Percentiles rank a stretch among this genome's conserved stretches.
phyloP scores from a whole-genome alignment of 2,888 invertebrate species.

The Sipha maydis region DNA sequence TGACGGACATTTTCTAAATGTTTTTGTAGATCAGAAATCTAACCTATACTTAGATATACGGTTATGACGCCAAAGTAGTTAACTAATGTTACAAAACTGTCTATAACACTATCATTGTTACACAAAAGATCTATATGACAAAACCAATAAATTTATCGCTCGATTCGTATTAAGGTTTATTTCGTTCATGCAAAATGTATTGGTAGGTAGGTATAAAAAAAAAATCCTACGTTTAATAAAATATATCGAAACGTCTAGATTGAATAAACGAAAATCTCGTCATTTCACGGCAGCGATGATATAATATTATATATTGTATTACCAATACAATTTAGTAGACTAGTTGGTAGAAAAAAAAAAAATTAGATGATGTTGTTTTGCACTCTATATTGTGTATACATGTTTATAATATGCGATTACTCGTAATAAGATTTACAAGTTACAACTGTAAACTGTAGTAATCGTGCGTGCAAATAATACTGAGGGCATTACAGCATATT shows the following conservation, averaged over 20 bases:
- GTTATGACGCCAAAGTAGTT: not conserved
- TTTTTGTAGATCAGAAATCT: conserved; percentile 50
- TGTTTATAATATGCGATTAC: conserved; percentile 41
- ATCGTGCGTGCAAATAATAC: conserved; percentile 33
- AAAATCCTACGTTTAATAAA: not conserved
- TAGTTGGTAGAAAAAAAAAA: not conserved
- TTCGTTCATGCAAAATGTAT: not conserved
- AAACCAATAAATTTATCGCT: not conserved
- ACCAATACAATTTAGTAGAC: not conserved
- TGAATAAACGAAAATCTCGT: not conserved
- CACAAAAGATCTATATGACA: not conserved
- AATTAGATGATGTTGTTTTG: not conserved
- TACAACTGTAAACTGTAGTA: conserved; percentile 23
- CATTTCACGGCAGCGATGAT: not conserved
- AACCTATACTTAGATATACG: not conserved
- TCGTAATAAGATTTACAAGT: conserved; percentile 42
- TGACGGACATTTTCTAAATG: conserved; percentile 40
- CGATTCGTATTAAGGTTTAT: not conserved
- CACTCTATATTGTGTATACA: conserved; percentile 1
- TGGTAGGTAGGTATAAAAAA: not conserved
- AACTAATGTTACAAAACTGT: conserved; percentile 2
- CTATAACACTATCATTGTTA: not conserved
- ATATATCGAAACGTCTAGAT: not conserved
- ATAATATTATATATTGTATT: not conserved
- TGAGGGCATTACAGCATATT: conserved; percentile 4